phyloP scores from a whole-genome alignment of 2,113 vertebrate species.

The Smithornis capensis region DNA sequence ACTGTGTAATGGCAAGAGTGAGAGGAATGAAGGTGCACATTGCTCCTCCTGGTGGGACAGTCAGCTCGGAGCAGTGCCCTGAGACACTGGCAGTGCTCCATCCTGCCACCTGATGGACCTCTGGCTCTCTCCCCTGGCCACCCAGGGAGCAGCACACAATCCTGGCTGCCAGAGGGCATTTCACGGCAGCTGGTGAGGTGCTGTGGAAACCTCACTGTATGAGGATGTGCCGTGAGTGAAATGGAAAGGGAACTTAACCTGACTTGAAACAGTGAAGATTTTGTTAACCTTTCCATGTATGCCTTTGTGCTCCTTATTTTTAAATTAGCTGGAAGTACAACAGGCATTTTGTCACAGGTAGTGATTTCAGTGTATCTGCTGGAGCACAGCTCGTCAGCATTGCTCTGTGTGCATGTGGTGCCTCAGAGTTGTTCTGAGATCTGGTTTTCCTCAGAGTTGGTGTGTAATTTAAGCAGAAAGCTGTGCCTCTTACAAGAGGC shows the following conservation, averaged over 20 bases:
- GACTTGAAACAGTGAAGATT: neutral
- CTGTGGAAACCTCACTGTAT: accelerated
- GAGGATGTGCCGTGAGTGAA: neutral
- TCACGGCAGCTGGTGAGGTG: accelerated
- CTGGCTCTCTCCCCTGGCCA: conserved; percentile 25
- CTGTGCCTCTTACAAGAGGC: neutral
- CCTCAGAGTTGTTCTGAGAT: neutral
- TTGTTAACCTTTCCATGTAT: neutral
- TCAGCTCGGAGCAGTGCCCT: accelerated
- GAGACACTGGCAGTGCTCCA: neutral
- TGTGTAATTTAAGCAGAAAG: neutral
- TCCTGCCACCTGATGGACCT: neutral
- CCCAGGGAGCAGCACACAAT: accelerated
- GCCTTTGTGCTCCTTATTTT: neutral
- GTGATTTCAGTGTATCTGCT: neutral
- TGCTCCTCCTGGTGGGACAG: accelerated
- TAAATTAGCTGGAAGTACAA: neutral
- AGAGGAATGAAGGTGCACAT: neutral
- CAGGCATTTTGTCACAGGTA: neutral
- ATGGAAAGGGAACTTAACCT: neutral
- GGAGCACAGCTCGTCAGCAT: neutral
- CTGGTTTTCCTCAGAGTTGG: neutral
- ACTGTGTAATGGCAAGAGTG: neutral
- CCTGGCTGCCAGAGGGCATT: neutral
- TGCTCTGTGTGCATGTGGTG: accelerated